Base-by-base conservation (phyloP, 2,888 invertebrate genomes). In the Melinaea marsaeus region DNA sequence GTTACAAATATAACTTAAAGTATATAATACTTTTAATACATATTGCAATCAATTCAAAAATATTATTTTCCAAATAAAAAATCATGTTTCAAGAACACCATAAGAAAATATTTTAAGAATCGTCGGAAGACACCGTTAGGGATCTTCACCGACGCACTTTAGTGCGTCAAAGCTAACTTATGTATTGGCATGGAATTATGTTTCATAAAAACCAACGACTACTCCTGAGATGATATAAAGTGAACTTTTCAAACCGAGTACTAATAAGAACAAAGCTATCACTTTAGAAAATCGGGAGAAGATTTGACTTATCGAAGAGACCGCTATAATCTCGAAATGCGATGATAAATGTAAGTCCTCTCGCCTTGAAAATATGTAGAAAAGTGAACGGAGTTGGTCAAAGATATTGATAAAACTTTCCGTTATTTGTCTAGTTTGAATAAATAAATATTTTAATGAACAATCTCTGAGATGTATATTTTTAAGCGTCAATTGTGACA, bases 211-310 rank as follows among this genome's bases (percentile, higher is more conserved):
- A 32, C 32, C 22, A 51, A 51, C 51, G 51, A 51, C 32, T 32
- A 32, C 32, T 51, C 51, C 51, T 51, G 32, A 51, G 32, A 51
- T 51, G 9, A 62, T 59, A 59, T 55, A 58, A 63, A 34, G 58
- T 33, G 55, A 51, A 57, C 48, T 32, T 42, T 45, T 63, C 46
- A 77, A 76, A 75, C 69, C 62, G 71, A 65, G 64, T 64, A 66
- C 74, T 72, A 74, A 78, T 80, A 79, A 83, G 79, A 80, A 81
- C 76, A 75, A 74, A 79, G 78, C 74, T 78, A 79, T 79, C 79
- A 79, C 79, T 80, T 77, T 69, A 64, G 74, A 70, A 64, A 68
- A 68, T 73, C 72, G 75, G 69, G 70, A 72, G 72, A 72, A 69
- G 73, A 73, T 70, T 67, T 70, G 67, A 73, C 77, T 81, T 80